A percentile compares a stretch with the other conserved stretches of the same genome.
These are phyloP conservation scores for Polylopha cassiicola DNA, from an alignment of 2,888 invertebrate species.

Conservation along the genomic window DNA sequence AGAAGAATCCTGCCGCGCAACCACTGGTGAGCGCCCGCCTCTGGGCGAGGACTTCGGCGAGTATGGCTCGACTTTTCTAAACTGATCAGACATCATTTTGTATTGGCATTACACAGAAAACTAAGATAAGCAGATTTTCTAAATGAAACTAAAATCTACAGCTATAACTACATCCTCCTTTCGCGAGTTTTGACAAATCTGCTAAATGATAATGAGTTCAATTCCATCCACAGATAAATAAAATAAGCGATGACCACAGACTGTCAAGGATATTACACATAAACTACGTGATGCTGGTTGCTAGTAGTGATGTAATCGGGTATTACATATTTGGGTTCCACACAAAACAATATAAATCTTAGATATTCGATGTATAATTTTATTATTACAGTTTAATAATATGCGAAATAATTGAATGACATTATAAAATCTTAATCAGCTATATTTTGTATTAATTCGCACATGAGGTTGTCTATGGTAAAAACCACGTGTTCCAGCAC, in stretches of 20 bases:
- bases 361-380: too few species aligned
- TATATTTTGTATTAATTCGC: too few species aligned
- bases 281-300: too few species aligned
- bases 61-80: constrained; percentile 94
- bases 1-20: constrained; percentile 96
- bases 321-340: constrained; percentile 8
- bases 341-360: too few species aligned
- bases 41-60: constrained; percentile 96
- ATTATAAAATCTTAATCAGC: too few species aligned
- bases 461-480: constrained; percentile 40
- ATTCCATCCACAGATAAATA: constrained; percentile 14
- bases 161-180: constrained; percentile 39
- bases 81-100: constrained; percentile 95
- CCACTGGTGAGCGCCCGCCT: constrained; percentile 96
- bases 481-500: constrained; percentile 48
- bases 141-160: constrained; percentile 61
- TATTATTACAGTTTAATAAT: too few species aligned
- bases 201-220: constrained; percentile 27
- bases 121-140: constrained; percentile 54
- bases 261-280: too few species aligned
- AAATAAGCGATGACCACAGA: too few species aligned
- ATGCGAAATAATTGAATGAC: too few species aligned
- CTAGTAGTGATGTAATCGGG: constrained; percentile 13
- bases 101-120: constrained; percentile 72
- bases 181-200: constrained; percentile 48